These are phyloP conservation scores for Phaenicophaeus curvirostris DNA, from an alignment of 2,797 vertebrate genomes.

Conservation along the genomic window DNA sequence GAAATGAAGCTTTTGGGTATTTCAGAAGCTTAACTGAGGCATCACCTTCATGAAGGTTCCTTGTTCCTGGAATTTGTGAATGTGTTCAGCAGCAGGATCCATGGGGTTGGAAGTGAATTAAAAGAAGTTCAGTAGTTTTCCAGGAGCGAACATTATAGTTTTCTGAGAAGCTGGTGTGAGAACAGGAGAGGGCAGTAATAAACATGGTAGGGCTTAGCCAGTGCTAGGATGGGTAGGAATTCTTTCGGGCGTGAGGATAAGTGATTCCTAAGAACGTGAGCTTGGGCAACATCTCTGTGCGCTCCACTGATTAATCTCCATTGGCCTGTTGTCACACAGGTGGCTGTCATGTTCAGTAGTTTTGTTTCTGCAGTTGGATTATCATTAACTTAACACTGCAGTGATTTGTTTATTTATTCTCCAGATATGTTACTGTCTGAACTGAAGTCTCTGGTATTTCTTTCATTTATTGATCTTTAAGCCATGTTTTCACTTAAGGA, in stretches of 20 bases:
- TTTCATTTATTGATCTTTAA: background rate
- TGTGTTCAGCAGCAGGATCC: background rate
- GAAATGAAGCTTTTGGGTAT: background rate
- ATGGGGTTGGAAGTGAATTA: background rate
- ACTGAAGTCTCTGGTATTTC: background rate
- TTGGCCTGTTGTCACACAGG: background rate
- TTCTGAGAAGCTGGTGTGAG: background rate
- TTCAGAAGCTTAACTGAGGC: background rate
- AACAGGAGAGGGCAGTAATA: background rate
- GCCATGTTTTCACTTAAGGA: background rate
- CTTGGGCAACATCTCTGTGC: background rate
- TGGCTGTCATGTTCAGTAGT: background rate
- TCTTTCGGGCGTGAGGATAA: background rate
- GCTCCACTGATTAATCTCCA: background rate
- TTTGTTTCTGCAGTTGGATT: background rate
- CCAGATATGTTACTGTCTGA: background rate
- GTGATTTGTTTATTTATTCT: background rate
- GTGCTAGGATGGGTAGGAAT: accelerated
- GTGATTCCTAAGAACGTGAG: background rate
- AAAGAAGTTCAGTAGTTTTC: background rate
- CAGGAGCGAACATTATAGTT: background rate
- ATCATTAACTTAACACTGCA: background rate
- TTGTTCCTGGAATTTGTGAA: background rate
- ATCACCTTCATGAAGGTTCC: background rate
- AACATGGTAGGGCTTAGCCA: background rate